Evolutionary conservation across 64 coral and sea anemone species (phyloP), one percentile per base, ranked within the genome.

Genomic region (Anthopleura sola): DNA sequence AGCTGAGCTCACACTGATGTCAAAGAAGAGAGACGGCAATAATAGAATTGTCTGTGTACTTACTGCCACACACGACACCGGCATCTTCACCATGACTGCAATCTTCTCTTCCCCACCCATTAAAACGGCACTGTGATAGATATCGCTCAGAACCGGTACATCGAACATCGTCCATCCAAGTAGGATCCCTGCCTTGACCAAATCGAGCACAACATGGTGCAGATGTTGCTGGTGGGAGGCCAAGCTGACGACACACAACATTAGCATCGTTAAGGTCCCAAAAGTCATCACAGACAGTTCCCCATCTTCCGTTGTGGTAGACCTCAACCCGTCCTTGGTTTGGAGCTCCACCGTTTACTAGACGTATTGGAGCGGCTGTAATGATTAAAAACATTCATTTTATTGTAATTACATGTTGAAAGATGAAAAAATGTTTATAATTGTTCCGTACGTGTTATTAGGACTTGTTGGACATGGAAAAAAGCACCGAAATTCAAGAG

Each of bases 51-150:
- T 8, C 40, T 6, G 40, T 56, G 14, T 20, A 56, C 55, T 56
- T 56, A 56, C 55, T 21, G 19, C 55, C 55, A 39, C 88, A 90
- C 31, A 78, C 49, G 6, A 90, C 88, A 36, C 88, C 88, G 0
- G 88, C 88, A 40, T 90, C 88, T 28, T 90, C 88, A 20, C 32
- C 39, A 50, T 90, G 88, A 20, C 84, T 82, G 24, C 88, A 90
- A 21, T 90, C 84, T 64, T 90, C 82, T 47, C 23, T 83, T 7
- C 88, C 88, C 88, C 88, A 90, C 1, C 88, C 88, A 6, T 28
- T 37, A 50, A 85, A 68, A 37, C 10, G 20, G 32, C 88, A 90
- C 29, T 56, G 12, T 3, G 54, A 56, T 20, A 56, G 54, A 56
- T 0, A 19, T 36, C 32, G 15, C 68, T 79, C 55, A 36, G 54